Evolutionary conservation across 2,113 vertebrate species (phyloP).

Genomic region (Cinclus mexicanus): DNA sequence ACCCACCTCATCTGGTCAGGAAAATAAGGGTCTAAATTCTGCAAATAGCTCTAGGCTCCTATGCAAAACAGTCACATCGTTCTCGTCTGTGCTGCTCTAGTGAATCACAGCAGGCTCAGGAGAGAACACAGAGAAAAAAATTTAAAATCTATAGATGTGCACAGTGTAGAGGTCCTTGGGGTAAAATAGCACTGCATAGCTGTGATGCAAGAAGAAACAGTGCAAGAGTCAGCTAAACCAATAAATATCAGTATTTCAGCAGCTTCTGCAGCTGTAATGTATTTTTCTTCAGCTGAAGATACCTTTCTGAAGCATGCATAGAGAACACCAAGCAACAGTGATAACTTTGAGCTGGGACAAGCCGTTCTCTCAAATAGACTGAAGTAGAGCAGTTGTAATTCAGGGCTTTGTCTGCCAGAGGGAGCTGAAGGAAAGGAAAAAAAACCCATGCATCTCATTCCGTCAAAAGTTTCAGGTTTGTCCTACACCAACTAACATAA

Average conservation of each 20-base stretch:
- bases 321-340: background rate
- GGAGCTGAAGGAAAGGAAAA: slow-evolving; percentile 35
- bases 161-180: background rate
- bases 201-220: background rate
- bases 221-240: background rate
- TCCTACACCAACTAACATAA: background rate
- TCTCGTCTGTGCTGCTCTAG: background rate
- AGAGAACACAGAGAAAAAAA: background rate
- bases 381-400: background rate
- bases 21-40: background rate
- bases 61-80: background rate
- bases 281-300: background rate
- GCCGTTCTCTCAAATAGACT: rapidly evolving
- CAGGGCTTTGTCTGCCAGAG: background rate
- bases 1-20: background rate
- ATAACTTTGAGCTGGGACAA: background rate
- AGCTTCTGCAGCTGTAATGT: background rate
- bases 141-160: background rate
- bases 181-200: background rate
- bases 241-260: background rate
- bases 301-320: background rate
- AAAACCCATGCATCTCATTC: background rate
- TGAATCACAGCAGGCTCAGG: background rate
- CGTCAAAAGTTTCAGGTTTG: background rate
- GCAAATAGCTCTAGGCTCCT: background rate